A percentile compares a stretch with the other conserved stretches of the same genome.
Conservation (phyloP, 2,888 invertebrate species). For the Coenonympha arcania region DNA sequence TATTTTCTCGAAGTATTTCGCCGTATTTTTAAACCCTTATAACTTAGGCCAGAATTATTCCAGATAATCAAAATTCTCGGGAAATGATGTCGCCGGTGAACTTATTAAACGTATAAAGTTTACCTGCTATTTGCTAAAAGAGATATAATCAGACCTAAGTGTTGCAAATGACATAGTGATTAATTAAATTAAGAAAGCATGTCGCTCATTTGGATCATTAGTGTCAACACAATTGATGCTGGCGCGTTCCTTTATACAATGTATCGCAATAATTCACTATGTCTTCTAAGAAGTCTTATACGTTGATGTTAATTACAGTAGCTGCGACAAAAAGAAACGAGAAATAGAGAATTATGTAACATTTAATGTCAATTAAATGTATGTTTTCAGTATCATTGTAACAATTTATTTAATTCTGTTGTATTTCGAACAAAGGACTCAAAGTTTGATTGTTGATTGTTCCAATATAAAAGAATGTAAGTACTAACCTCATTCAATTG, state of each 20-base stretch:
- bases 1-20: no score
- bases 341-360: background rate
- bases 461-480: background rate
- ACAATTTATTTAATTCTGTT: background rate
- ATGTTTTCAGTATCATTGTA: background rate
- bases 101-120: no score
- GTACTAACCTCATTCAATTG: background rate
- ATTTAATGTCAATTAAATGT: conserved; percentile 1
- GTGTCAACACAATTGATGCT: conserved; percentile 22
- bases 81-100: no score
- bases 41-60: no score
- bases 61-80: no score
- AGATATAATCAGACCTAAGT: no score
- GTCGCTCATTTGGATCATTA: conserved; percentile 23
- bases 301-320: background rate
- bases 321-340: background rate
- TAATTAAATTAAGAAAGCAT: conserved; percentile 19
- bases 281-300: background rate
- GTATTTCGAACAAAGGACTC: background rate
- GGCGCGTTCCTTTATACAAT: conserved; percentile 1
- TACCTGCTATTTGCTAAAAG: no score
- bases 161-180: conserved; percentile 3
- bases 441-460: background rate
- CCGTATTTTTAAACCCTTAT: no score
- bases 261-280: no score